phyloP scores from a whole-genome alignment of 1,140 invertebrate genomes.

The Scaptodrosophila lebanonensis region DNA sequence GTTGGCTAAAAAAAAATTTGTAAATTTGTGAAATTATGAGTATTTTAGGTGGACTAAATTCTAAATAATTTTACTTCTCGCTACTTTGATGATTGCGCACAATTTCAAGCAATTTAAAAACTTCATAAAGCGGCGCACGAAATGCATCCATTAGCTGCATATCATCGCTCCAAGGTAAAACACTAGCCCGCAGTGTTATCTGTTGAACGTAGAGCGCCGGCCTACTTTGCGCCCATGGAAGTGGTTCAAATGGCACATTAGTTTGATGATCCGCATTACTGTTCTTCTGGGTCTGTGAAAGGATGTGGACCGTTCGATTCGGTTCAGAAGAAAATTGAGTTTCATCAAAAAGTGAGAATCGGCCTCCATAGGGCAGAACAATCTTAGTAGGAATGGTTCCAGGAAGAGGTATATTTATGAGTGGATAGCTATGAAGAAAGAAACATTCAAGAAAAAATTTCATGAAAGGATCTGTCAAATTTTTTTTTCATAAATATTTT shows the following conservation, averaged over 20 bases:
- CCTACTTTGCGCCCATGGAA: conserved; percentile 79
- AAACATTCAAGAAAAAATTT: conserved; percentile 28
- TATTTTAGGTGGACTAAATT: no score
- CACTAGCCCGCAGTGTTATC: conserved; percentile 83
- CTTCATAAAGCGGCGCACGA: conserved; percentile 89
- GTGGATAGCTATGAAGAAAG: conserved; percentile 72
- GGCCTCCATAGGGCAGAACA: conserved; percentile 66
- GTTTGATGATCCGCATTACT: conserved; percentile 14
- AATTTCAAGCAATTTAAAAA: conserved; percentile 90
- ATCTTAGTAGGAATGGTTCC: conserved; percentile 77
- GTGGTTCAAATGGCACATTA: conserved; percentile 5
- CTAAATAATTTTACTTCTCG: conserved; percentile 87
- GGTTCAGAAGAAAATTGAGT: conserved; percentile 78
- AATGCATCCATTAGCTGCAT: conserved; percentile 92
- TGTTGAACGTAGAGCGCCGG: conserved; percentile 89
- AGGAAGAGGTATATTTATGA: conserved; percentile 76
- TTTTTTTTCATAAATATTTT: no score
- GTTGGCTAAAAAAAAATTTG: conserved; percentile 78
- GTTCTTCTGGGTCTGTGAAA: conserved; percentile 21
- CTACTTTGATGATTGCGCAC: conserved; percentile 89
- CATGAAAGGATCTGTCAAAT: no score
- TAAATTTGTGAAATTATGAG: not conserved
- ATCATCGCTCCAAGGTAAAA: conserved; percentile 90
- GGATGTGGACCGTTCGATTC: conserved; percentile 80
- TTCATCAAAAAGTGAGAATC: conserved; percentile 39